These are phyloP conservation scores for Formica selysi DNA, from an alignment of 1,140 invertebrate species.

Conservation along the genomic window DNA sequence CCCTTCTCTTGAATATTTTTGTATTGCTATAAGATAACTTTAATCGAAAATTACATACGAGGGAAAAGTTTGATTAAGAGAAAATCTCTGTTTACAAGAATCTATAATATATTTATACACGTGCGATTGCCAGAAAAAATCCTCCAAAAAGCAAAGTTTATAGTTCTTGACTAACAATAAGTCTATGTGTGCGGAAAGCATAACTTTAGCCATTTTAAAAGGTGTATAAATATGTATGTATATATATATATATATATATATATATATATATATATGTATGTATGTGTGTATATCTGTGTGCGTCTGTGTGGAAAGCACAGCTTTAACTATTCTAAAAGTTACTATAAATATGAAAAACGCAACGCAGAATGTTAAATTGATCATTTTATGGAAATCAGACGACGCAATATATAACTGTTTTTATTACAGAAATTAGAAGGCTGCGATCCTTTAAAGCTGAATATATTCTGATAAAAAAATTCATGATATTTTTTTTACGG, in stretches of 20 bases:
- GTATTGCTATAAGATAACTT: neutral
- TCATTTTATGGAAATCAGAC: conserved; percentile 15
- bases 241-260: too few relatives aligned
- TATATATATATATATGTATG: too few relatives aligned
- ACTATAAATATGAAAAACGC: neutral
- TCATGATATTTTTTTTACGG: neutral
- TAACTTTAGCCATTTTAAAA: too few relatives aligned
- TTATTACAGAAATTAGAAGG: neutral
- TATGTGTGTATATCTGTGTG: too few relatives aligned
- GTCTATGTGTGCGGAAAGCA: too few relatives aligned
- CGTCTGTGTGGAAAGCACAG: neutral
- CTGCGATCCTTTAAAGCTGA: neutral
- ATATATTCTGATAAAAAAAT: neutral
- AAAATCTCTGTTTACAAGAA: neutral
- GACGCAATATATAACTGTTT: neutral
- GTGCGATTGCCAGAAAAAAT: neutral
- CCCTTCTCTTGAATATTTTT: neutral
- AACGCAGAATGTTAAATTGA: neutral
- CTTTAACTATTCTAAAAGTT: conserved; percentile 5
- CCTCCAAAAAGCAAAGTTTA: conserved; percentile 18
- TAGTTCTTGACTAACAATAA: conserved; percentile 20
- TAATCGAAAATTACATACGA: neutral
- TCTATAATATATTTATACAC: neutral
- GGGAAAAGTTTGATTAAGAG: neutral
- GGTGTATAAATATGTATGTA: too few relatives aligned